Conservation (phyloP, 2,888 invertebrate genomes). For the Rhopalosiphum nymphaeae region DNA sequence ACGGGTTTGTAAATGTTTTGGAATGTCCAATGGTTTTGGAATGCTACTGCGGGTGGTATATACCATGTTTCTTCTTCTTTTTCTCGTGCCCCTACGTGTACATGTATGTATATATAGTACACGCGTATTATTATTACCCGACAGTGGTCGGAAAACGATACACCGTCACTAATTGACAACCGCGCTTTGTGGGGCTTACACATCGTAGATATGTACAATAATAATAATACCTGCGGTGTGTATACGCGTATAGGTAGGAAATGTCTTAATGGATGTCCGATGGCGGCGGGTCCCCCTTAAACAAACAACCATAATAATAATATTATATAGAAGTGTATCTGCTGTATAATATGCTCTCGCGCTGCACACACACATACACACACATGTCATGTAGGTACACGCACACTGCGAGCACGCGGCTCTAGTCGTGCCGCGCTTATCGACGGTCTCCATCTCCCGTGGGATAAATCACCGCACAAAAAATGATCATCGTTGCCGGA, state of each 20-base stretch:
- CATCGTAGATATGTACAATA: not conserved
- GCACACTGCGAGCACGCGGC: not conserved
- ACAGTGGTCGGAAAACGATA: conserved; percentile 55
- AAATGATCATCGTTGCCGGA: conserved; percentile 32
- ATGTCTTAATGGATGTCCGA: conserved; percentile 59
- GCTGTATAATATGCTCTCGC: not conserved
- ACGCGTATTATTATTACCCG: not conserved
- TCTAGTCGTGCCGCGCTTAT: conserved; percentile 26
- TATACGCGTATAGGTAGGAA: not conserved
- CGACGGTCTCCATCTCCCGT: conserved; percentile 46
- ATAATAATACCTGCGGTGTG: not conserved
- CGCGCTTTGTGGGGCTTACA: conserved; percentile 2
- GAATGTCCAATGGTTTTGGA: conserved; percentile 58
- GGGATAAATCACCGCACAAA: conserved; percentile 58
- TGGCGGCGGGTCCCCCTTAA: conserved; percentile 16
- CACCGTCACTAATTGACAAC: conserved; percentile 53
- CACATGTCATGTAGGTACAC: not conserved
- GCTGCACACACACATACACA: not conserved
- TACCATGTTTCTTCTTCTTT: not conserved
- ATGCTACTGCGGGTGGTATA: conserved; percentile 62
- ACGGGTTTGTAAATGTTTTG: conserved; percentile 11
- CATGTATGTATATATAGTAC: not conserved
- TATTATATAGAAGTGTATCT: not conserved
- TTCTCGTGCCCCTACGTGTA: not conserved
- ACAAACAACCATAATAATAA: conserved; percentile 31